phyloP scores from a whole-genome alignment of 2,113 vertebrate genomes.

The Sinocyclocheilus anshuiensis region DNA sequence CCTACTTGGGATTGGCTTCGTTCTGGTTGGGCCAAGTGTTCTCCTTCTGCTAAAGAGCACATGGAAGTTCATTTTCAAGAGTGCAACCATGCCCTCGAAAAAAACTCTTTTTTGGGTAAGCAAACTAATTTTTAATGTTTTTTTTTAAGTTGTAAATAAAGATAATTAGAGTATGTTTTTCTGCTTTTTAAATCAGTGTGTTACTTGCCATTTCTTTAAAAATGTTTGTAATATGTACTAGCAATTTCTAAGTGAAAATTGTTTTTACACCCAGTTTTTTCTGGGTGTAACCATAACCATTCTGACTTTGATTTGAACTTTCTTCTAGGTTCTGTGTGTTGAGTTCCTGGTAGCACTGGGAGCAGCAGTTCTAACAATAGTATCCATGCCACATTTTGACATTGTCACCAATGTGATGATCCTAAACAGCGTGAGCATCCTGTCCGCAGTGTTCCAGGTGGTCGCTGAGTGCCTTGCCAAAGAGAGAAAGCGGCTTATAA shows the following conservation, averaged over 20 bases:
- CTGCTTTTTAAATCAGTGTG: slow-evolving; percentile 13
- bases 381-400: slow-evolving; percentile 74
- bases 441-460: slow-evolving; percentile 66
- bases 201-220: not conserved
- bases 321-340: slow-evolving; percentile 64
- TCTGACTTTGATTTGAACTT: not conserved
- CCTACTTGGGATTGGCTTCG: slow-evolving; percentile 63
- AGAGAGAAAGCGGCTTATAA: slow-evolving; percentile 30
- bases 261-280: not conserved
- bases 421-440: slow-evolving; percentile 66
- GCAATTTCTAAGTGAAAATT: too few species aligned
- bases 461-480: slow-evolving; percentile 41
- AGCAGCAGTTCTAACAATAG: slow-evolving; percentile 64
- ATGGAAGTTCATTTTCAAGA: slow-evolving; percentile 69
- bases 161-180: not conserved
- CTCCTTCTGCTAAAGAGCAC: slow-evolving; percentile 65
- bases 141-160: too few species aligned
- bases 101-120: slow-evolving; percentile 58
- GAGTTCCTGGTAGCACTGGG: slow-evolving; percentile 65
- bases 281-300: not conserved
- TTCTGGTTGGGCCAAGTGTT: slow-evolving; percentile 61
- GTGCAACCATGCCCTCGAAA: slow-evolving; percentile 57
- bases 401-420: slow-evolving; percentile 72
- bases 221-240: not conserved
- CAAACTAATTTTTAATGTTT: not conserved